These are phyloP conservation scores for Eupleurogrammus muticus DNA, from an alignment of 2,797 vertebrate species.

Conservation along the genomic window DNA sequence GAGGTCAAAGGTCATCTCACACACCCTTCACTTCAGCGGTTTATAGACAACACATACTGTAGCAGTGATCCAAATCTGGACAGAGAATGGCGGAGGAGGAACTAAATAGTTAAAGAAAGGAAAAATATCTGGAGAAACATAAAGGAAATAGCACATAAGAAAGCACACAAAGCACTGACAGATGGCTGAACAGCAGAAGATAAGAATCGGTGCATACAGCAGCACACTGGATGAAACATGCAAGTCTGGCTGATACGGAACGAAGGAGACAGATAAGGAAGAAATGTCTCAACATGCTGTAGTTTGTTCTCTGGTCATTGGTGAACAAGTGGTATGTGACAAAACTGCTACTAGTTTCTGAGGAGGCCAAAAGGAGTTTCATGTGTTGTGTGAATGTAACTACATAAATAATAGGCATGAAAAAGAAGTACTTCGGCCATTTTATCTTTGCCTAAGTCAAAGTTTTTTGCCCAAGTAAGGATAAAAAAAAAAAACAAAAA, in stretches of 20 bases:
- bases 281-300: slow-evolving; percentile 64
- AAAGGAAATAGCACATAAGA: slow-evolving; percentile 14
- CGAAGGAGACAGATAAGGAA: slow-evolving; percentile 52
- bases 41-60: slow-evolving; percentile 23
- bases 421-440: too few relatives aligned
- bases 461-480: too few relatives aligned
- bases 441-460: too few relatives aligned
- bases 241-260: slow-evolving; percentile 42
- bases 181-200: slow-evolving; percentile 35
- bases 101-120: neutral
- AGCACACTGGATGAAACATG: slow-evolving; percentile 39
- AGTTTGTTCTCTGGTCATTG: slow-evolving; percentile 20
- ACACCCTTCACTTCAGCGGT: slow-evolving; percentile 20
- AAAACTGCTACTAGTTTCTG: slow-evolving; percentile 10
- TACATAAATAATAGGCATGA: neutral
- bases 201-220: slow-evolving; percentile 54
- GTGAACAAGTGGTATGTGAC: slow-evolving; percentile 29
- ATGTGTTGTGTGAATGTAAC: neutral
- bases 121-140: slow-evolving; percentile 16
- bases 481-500: too few relatives aligned
- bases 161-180: slow-evolving; percentile 33
- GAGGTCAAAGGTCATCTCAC: slow-evolving; percentile 40
- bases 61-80: neutral
- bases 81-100: neutral
- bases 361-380: neutral